Evolutionary conservation across 2,113 vertebrate species (phyloP).

Genomic region (Gadus chalcogrammus): DNA sequence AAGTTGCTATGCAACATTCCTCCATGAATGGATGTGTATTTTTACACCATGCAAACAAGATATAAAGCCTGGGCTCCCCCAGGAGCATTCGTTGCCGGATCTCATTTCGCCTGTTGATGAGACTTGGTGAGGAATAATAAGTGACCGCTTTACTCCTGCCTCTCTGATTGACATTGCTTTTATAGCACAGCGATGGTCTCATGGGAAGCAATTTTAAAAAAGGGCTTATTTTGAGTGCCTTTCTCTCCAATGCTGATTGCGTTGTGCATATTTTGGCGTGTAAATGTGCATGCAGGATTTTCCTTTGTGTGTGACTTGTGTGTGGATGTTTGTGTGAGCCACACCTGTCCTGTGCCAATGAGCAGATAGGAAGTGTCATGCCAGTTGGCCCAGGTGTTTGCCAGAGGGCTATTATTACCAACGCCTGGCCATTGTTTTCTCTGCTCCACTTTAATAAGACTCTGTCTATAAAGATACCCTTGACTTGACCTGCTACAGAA

Average conservation of each 20-base stretch:
- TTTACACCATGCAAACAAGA: slow-evolving; percentile 30
- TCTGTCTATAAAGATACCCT: slow-evolving; percentile 47
- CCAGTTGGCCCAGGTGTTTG: too few species aligned
- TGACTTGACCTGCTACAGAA: slow-evolving; percentile 38
- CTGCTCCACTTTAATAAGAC: slow-evolving; percentile 55
- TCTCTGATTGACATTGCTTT: slow-evolving; percentile 19
- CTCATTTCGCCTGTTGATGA: slow-evolving; percentile 38
- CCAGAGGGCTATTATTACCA: too few species aligned
- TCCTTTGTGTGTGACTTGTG: slow-evolving; percentile 30
- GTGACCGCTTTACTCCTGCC: slow-evolving; percentile 32
- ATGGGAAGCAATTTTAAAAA: slow-evolving; percentile 40
- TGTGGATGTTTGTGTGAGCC: too few species aligned
- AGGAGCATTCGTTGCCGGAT: slow-evolving; percentile 44
- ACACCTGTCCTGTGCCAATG: too few species aligned
- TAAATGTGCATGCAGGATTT: slow-evolving; percentile 22
- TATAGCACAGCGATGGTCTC: slow-evolving; percentile 25
- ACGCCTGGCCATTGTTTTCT: slow-evolving; percentile 12
- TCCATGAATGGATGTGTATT: slow-evolving; percentile 2
- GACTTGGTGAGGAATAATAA: slow-evolving; percentile 41
- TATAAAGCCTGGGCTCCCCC: slow-evolving; percentile 15
- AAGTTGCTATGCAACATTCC: too few species aligned
- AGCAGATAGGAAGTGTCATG: too few species aligned
- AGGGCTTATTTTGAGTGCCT: slow-evolving; percentile 7
- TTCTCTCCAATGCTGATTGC: not conserved
- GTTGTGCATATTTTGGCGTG: not conserved